Evolutionary conservation across 2,888 invertebrate genomes (phyloP), one percentile per base, ranked within the genome.

Genomic region (Cerceris rybyensis): DNA sequence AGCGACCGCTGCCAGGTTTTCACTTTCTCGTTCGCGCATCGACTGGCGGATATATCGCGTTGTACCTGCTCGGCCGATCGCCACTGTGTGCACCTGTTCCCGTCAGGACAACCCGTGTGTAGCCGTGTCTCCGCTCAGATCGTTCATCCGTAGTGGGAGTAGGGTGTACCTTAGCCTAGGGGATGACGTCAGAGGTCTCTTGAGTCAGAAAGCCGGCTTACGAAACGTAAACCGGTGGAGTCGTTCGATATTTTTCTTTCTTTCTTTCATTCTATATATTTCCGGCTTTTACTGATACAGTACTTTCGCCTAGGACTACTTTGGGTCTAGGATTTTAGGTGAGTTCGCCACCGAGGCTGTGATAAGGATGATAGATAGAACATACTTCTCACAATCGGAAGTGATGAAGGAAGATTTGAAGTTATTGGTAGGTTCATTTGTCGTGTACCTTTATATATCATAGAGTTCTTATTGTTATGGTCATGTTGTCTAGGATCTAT

Each of bases 81-180:
- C 78, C 81, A 80, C 69, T 57, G 68, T 58, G 67, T 83, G 79
- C 87, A 86, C 86, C 86, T 86, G 86, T 84, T 87, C 74, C 85
- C 79, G 64, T 82, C 68, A 69, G 73, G 73, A 80, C 79, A 68
- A 73, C 76, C 49, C 58, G 76, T 74, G 55, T 52, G 43, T 70
- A 57, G 42, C 61, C 54, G 70, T 77, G 79, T 74, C 80, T 80
- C 75, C 67, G 49, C 61, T 74, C 73, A 78, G 57, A 65, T 70
- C 66, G 75, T 78, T 72, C 75, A 78, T 64, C 54, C 43, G 75
- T 75, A 79, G 86, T 83, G 85, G 85, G 86, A 86, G 85, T 76
- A 78, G 54, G 65, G 58, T 70, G 58, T 76, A 80, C 84, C 79
- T 84, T 67, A 57, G 65, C 49, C 73, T n/a, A 61, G 60, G n/a